phyloP scores from a whole-genome alignment of 1,140 invertebrate genomes.

The Contarinia nasturtii region DNA sequence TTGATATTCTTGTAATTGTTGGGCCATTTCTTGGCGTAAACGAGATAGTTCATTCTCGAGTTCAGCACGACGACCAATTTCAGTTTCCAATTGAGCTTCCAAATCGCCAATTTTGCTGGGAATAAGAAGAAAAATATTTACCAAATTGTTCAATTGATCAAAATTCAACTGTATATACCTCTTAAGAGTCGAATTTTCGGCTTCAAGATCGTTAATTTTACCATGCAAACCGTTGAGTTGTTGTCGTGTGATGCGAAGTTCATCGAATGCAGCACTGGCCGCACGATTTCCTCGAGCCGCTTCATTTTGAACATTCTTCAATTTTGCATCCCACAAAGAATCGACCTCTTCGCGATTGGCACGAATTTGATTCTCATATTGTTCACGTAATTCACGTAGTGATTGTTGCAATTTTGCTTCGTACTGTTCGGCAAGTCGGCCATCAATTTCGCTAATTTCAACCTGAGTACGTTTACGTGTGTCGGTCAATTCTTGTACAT shows the following conservation, averaged over 20 bases:
- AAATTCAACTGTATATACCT: slow-evolving; percentile 46
- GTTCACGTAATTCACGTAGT: slow-evolving; percentile 73
- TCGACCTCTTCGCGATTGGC: slow-evolving; percentile 76
- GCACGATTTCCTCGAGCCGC: slow-evolving; percentile 43
- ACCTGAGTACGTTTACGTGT: slow-evolving; percentile 61
- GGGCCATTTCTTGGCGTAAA: slow-evolving; percentile 66
- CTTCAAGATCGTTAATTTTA: slow-evolving; percentile 56
- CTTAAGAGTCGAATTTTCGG: slow-evolving; percentile 40
- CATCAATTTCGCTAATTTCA: slow-evolving; percentile 53
- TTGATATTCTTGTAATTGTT: slow-evolving; percentile 81
- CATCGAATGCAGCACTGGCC: slow-evolving; percentile 50
- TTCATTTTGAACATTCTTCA: slow-evolving; percentile 38
- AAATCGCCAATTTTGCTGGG: slow-evolving; percentile 36
- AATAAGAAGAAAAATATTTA: too few species aligned
- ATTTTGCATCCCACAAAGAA: slow-evolving; percentile 65
- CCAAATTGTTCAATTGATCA: slow-evolving; percentile 37
- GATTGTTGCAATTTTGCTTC: slow-evolving; percentile 82
- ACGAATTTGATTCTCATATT: slow-evolving; percentile 80
- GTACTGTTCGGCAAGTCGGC: slow-evolving; percentile 76
- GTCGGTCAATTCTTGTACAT: slow-evolving; percentile 74
- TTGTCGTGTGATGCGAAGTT: slow-evolving; percentile 48
- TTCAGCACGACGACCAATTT: slow-evolving; percentile 49
- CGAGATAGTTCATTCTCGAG: slow-evolving; percentile 62
- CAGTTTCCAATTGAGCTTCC: slow-evolving; percentile 60
- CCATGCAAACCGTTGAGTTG: slow-evolving; percentile 53